phyloP scores from a whole-genome alignment of 2,888 invertebrate species.

The Eulithis prunata region DNA sequence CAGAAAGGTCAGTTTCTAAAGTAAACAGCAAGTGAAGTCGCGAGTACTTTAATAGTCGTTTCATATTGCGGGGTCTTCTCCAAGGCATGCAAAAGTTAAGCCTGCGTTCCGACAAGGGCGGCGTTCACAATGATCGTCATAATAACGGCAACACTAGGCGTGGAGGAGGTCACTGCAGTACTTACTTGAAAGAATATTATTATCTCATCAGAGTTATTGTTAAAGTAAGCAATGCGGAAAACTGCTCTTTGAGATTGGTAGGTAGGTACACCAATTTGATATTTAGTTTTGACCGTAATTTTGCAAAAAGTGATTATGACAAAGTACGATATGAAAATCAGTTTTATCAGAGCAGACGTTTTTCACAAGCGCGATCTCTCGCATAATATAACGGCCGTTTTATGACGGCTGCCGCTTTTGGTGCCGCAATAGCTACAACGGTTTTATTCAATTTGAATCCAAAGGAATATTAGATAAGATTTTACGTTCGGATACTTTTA shows the following conservation, averaged over 20 bases:
- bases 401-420: neutral
- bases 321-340: too few relatives aligned
- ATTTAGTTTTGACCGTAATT: too few relatives aligned
- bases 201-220: too few relatives aligned
- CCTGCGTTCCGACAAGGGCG: neutral
- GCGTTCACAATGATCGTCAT: neutral
- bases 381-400: neutral
- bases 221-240: too few relatives aligned
- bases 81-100: slow-evolving; percentile 4
- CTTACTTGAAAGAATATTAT: too few relatives aligned
- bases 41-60: neutral
- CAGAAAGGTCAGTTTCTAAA: neutral
- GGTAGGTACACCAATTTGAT: too few relatives aligned
- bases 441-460: slow-evolving; percentile 24
- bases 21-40: neutral
- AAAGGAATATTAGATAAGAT: slow-evolving; percentile 16
- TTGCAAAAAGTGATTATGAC: too few relatives aligned
- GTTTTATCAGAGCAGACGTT: too few relatives aligned
- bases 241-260: too few relatives aligned
- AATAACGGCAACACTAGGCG: too few relatives aligned
- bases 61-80: slow-evolving; percentile 7
- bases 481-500: slow-evolving; percentile 24
- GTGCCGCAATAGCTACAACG: slow-evolving; percentile 7
- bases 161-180: too few relatives aligned
- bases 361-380: too few relatives aligned